phyloP scores from a whole-genome alignment of 2,113 vertebrate species.

The Ciconia boyciana region DNA sequence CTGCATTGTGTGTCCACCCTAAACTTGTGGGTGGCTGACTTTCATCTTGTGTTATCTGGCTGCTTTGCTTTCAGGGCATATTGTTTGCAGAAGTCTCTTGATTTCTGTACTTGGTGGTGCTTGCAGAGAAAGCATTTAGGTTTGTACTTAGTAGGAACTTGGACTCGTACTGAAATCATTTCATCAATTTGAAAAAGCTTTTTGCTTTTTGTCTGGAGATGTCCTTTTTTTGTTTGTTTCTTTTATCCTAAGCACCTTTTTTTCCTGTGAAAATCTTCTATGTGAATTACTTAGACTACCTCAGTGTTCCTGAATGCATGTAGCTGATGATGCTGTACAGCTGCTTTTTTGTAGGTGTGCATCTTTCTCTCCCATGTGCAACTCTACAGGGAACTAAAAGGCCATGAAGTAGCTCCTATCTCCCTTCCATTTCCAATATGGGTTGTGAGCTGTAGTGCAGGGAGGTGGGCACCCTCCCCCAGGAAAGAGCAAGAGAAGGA shows the following conservation, averaged over 20 bases:
- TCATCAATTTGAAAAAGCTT: slow-evolving; percentile 49
- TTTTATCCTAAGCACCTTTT: slow-evolving; percentile 46
- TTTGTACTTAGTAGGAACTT: slow-evolving; percentile 60
- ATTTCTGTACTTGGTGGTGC: slow-evolving; percentile 50
- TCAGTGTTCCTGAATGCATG: slow-evolving; percentile 1
- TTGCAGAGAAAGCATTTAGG: slow-evolving; percentile 54
- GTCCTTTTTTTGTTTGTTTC: slow-evolving; percentile 37
- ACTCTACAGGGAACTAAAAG: neutral
- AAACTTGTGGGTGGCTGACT: slow-evolving; percentile 54
- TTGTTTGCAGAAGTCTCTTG: slow-evolving; percentile 59
- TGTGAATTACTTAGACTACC: slow-evolving; percentile 35
- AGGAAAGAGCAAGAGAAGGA: neutral
- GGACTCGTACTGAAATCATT: slow-evolving; percentile 45
- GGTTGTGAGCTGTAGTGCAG: neutral
- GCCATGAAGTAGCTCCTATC: neutral
- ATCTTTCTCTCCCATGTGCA: neutral
- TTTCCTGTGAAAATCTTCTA: neutral
- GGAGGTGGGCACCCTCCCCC: neutral
- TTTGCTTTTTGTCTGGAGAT: slow-evolving; percentile 38
- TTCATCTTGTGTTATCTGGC: slow-evolving; percentile 51
- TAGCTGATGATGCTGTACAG: neutral
- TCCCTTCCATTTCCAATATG: neutral
- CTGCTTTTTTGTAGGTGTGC: neutral
- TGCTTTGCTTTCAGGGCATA: slow-evolving; percentile 53
- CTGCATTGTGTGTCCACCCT: slow-evolving; percentile 49